A percentile compares a stretch with the other conserved stretches of the same genome.
phyloP scores from a whole-genome alignment of 2,888 invertebrate species.

The Camponotus fellah region DNA sequence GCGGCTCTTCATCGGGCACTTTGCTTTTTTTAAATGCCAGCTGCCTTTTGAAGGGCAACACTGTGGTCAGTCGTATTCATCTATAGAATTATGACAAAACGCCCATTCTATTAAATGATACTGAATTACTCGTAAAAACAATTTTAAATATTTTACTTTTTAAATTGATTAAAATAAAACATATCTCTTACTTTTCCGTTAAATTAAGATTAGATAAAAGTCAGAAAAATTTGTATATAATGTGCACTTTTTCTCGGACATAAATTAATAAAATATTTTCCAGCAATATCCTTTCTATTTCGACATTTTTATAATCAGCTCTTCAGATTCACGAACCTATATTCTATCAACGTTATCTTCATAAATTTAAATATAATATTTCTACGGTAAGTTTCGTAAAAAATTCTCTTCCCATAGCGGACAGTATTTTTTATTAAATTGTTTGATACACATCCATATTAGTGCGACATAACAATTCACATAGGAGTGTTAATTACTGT shows the following conservation, averaged over 20 bases:
- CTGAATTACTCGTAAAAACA: not conserved
- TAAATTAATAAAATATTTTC: conserved; percentile 22
- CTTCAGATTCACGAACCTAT: not conserved
- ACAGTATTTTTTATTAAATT: conserved; percentile 47
- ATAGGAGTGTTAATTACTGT: conserved; percentile 32
- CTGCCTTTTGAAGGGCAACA: conserved; percentile 88
- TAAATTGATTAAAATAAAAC: not conserved
- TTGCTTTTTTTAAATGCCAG: conserved; percentile 85
- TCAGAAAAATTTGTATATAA: not conserved
- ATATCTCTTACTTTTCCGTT: not conserved
- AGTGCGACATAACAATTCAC: conserved; percentile 46
- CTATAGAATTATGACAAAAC: conserved; percentile 48
- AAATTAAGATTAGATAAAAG: conserved; percentile 6
- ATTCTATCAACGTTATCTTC: not conserved
- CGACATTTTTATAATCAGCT: not conserved
- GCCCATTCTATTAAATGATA: not conserved
- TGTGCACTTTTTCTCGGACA: not conserved
- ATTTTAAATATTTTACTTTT: not conserved
- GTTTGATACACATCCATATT: conserved; percentile 67
- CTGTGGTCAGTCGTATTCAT: conserved; percentile 64
- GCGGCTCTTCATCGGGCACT: conserved; percentile 87
- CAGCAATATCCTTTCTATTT: not conserved
- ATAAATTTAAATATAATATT: not conserved
- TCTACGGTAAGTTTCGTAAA: conserved; percentile 26
- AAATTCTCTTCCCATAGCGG: conserved; percentile 23